These are phyloP conservation scores for Trileptium ribeirensis DNA, from an alignment of 2,888 invertebrate genomes.

Conservation along the genomic window DNA sequence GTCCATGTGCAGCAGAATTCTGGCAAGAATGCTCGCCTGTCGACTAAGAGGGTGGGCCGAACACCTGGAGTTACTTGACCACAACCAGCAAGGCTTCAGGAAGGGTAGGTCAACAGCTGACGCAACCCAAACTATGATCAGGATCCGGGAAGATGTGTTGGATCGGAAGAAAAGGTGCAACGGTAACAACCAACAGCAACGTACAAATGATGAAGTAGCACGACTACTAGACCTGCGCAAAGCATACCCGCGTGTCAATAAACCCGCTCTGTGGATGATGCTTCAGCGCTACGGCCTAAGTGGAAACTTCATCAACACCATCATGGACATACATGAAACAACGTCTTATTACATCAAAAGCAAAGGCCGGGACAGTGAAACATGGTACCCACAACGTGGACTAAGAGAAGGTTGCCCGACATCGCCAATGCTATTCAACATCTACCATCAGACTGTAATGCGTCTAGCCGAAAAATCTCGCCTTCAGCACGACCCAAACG, in stretches of 20 bases:
- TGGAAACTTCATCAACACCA: not conserved
- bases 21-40: not conserved
- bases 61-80: not conserved
- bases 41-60: not conserved
- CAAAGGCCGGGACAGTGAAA: no score
- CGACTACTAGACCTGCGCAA: not conserved
- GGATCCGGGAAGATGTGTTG: not conserved
- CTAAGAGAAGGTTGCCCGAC: no score
- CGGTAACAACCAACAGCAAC: not conserved
- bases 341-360: not conserved
- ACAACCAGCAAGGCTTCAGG: not conserved
- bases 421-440: no score
- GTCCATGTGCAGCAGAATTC: not conserved
- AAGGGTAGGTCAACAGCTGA: not conserved
- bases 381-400: no score
- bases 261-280: not conserved
- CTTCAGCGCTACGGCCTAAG: not conserved
- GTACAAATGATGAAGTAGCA: not conserved
- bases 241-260: conserved; percentile 4
- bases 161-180: not conserved
- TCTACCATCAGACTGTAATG: no score
- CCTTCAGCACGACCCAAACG: no score
- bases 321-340: conserved; percentile 4
- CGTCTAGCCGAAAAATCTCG: no score
- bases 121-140: not conserved